Conservation (phyloP, 2,888 invertebrate genomes). For the Didymodactylos carnosus region DNA sequence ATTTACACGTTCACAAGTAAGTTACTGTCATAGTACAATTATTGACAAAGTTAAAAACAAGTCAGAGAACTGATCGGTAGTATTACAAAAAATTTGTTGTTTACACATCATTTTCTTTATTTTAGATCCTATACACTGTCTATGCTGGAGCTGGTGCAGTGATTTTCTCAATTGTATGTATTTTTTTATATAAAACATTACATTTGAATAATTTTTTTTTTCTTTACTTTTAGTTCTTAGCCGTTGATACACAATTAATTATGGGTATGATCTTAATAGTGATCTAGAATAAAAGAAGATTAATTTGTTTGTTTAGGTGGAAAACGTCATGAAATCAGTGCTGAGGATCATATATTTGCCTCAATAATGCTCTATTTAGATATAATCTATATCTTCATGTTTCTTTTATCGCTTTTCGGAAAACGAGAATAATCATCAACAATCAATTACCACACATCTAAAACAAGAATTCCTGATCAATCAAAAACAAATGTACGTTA, state of each 20-base stretch:
- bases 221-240: not conserved
- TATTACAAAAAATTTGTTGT: no score
- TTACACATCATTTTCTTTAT: not conserved
- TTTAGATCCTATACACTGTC: not conserved
- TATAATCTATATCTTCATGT: not conserved
- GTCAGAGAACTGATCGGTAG: no score
- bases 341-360: not conserved
- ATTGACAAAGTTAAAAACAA: not conserved
- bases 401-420: not conserved
- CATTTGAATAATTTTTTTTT: not conserved
- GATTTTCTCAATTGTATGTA: not conserved
- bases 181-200: not conserved
- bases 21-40: not conserved
- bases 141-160: conserved; percentile 11
- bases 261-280: no score
- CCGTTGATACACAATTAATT: conserved; percentile 11
- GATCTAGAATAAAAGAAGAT: no score
- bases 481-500: no score
- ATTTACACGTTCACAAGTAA: not conserved
- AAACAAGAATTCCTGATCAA: no score
- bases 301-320: no score
- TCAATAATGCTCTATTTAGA: not conserved
- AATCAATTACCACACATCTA: no score
- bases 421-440: not conserved
- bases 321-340: not conserved